These are phyloP conservation scores for Vannuccia rotundouncinata DNA, from an alignment of 2,888 invertebrate species.

Conservation along the genomic window DNA sequence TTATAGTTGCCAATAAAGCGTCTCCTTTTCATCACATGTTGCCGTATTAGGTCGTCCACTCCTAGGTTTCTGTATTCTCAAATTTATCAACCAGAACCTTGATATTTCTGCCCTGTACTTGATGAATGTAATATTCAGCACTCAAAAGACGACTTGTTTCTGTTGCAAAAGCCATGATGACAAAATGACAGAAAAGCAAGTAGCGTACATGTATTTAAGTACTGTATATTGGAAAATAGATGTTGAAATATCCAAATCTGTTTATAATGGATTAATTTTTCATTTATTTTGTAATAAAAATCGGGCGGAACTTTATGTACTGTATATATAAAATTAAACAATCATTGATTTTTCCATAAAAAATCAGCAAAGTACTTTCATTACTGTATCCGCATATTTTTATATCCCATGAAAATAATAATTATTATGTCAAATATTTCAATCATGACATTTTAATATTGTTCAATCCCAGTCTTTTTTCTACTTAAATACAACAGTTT, in stretches of 20 bases:
- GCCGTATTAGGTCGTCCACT: background rate
- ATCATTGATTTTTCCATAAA: too few relatives aligned
- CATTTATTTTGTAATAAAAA: background rate
- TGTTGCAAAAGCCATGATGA: constrained; percentile 30
- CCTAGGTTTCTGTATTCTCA: background rate
- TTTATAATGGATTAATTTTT: background rate
- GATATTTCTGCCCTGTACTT: constrained; percentile 30
- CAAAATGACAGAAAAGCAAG: background rate
- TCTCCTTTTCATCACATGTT: constrained; percentile 23
- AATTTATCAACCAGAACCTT: constrained; percentile 2
- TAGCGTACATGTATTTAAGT: background rate
- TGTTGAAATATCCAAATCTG: constrained; percentile 6
- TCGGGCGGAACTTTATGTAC: background rate
- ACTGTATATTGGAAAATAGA: background rate
- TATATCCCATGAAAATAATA: too few relatives aligned
- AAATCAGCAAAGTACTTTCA: too few relatives aligned
- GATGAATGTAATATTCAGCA: constrained; percentile 19
- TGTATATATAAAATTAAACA: background rate
- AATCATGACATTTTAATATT: too few relatives aligned
- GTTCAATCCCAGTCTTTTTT: too few relatives aligned
- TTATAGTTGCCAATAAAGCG: background rate
- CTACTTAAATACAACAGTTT: too few relatives aligned
- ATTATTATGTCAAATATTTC: too few relatives aligned
- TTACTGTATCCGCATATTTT: too few relatives aligned
- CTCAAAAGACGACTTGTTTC: constrained; percentile 15